Base-by-base conservation (phyloP, 1,140 invertebrate genomes). In the Panulirus ornatus region DNA sequence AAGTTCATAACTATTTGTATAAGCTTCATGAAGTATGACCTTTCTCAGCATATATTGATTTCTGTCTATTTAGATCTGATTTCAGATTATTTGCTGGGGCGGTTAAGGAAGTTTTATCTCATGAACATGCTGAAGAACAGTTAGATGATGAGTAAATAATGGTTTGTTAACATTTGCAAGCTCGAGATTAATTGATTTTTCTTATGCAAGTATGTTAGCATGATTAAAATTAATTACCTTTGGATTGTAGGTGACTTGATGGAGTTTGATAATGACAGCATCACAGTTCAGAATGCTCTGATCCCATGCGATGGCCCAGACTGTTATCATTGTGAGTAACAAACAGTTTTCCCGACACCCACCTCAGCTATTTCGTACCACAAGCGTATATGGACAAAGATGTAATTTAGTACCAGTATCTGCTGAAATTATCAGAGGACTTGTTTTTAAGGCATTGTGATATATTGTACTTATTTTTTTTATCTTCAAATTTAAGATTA, bases 241-340 rank as follows among this genome's bases (percentile, higher is more conserved):
- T 75, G 71, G 42, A 79, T 71, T 88, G 70, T 88, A 82, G 86
- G 78, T 78, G 76, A 81, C 76, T 34, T 78, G 66, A 38, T 71
- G 82, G 85, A 70, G 73, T 88, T 54, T 73, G 58, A 58, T 88
- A 73, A 40, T 90, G 88, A 84, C 81, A 34, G 19, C 88, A 44
- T 70, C 75, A 84, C 51, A 76, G 88, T 84, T 54, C 47, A 75
- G 27, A 87, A 78, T 87, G 84, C 16, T 76, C 54, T 87, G 71
- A 51, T 30, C 16, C 71, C 88, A n/a, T 90, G 88, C 81, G 11
- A 34, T 40, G 88, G 79, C 19, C 78, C 88, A 58, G 40, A 75
- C 9, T 90, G 88, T 75, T 90, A 90, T 38, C 36, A 47, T 90
- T 90, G 79, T 90, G 88, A 90, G 79, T 84, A 90, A 36, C 44